Evolutionary conservation across 2,797 vertebrate genomes (phyloP).

Genomic region (Chiloscyllium punctatum): DNA sequence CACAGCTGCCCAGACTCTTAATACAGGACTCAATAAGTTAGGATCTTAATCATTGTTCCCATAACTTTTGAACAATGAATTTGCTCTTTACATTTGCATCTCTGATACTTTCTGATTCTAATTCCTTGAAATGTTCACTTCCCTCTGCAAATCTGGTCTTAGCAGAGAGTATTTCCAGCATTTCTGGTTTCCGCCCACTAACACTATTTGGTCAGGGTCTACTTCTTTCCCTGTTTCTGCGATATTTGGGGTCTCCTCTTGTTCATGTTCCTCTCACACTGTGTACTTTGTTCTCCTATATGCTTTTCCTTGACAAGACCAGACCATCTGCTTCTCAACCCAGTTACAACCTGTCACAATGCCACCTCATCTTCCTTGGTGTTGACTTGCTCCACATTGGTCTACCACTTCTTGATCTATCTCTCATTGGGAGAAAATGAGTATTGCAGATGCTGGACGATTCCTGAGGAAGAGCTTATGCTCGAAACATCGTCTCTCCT

Average conservation of each 20-base stretch:
- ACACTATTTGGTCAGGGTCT: not conserved
- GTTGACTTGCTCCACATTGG: not conserved
- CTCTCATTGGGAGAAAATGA: not conserved
- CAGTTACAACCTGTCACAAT: not conserved
- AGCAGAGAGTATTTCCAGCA: not conserved
- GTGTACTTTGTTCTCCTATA: not conserved
- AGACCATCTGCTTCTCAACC: not conserved
- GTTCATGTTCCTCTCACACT: not conserved
- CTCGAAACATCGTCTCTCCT: too few relatives aligned
- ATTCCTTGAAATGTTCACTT: not conserved
- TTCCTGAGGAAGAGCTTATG: too few relatives aligned
- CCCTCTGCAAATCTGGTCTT: not conserved
- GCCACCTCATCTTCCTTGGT: not conserved
- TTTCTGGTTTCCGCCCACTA: too few relatives aligned
- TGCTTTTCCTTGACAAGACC: not conserved
- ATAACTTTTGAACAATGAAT: not conserved
- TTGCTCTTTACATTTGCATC: not conserved
- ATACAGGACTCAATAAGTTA: not conserved
- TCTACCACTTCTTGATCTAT: not conserved
- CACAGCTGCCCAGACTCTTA: not conserved
- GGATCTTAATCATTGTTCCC: not conserved
- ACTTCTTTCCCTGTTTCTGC: not conserved
- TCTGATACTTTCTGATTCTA: not conserved
- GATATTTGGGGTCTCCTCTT: not conserved
- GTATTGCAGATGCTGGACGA: too few relatives aligned